phyloP scores from a whole-genome alignment of 2,888 invertebrate genomes.

The Periphyllus acericola region DNA sequence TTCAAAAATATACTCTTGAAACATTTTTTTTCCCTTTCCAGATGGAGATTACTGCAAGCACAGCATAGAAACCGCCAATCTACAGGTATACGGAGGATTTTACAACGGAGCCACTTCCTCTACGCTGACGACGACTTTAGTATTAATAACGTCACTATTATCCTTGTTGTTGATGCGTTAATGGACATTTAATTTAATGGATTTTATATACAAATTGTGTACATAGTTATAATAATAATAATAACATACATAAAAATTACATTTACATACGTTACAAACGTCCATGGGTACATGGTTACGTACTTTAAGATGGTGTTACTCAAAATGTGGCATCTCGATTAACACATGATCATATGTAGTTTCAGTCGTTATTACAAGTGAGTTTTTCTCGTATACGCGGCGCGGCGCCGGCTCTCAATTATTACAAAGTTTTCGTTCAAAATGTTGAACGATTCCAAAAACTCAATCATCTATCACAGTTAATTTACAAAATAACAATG shows the following conservation, averaged over 20 bases:
- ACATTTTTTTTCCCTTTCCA: conserved; percentile 64
- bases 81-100: conserved; percentile 86
- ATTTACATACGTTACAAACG: not conserved
- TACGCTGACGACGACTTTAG: not conserved
- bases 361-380: not conserved
- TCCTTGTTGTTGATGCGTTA: not conserved
- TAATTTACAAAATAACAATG: too few relatives aligned
- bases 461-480: not conserved
- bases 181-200: not conserved
- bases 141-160: not conserved
- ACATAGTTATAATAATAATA: conserved; percentile 1
- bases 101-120: conserved; percentile 73
- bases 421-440: not conserved
- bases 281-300: not conserved
- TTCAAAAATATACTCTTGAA: not conserved
- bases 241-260: too few relatives aligned
- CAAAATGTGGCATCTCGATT: not conserved
- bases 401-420: not conserved
- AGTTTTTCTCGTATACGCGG: not conserved
- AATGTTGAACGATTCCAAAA: not conserved
- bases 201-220: not conserved
- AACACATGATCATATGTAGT: not conserved
- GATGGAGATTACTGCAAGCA: conserved; percentile 89
- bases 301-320: not conserved
- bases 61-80: conserved; percentile 86